Base-by-base conservation (phyloP, 1,140 invertebrate genomes). In the Drosophila ohnishii region DNA sequence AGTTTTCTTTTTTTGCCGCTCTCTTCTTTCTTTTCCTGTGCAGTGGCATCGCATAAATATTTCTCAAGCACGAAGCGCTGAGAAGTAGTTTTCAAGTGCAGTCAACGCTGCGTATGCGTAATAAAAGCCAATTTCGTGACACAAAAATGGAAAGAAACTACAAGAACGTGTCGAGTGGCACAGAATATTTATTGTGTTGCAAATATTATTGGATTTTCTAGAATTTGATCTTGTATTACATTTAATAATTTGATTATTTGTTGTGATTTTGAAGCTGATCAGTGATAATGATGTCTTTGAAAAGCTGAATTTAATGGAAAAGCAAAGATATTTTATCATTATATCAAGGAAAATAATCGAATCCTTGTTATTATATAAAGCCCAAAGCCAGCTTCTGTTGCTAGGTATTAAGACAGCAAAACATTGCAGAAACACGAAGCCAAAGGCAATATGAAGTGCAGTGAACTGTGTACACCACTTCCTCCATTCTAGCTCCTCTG, bases 31-130 rank as follows among this genome's bases (percentile, higher is more conserved):
- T 9, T 32, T 67, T 70, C 37, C 40, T 53, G 63, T 62, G 75
- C 60, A 22, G 44, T 53, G 9, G 40, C 48, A 78, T 57, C 50
- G 53, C 69, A 83, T 57, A 75, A 64, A 60, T 76, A 76, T 81
- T 70, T 62, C 56, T 47, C 25, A 59, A 40, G 35, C 44, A 70
- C 66, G 37, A 57, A 55, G 35, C 25, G n/a, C 57, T 39, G 25
- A 61, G 25, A 61, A 65, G 32, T 19, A 67, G 61, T 72, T 76
- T 71, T 83, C 80, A 71, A 78, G 78, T 72, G 75, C 78, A 82
- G 78, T 56, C 58, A 72, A 73, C 70, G 47, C 40, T 78, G 80
- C 71, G 75, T 83, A 78, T 83, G 62, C 73, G 67, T 77, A 63
- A 72, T 80, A 60, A 70, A 75, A 53, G 67, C 72, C 56, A 42